Percentiles rank a stretch among this genome's conserved stretches.
Conservation (phyloP, 2,113 vertebrate genomes). For the Charina bottae region DNA sequence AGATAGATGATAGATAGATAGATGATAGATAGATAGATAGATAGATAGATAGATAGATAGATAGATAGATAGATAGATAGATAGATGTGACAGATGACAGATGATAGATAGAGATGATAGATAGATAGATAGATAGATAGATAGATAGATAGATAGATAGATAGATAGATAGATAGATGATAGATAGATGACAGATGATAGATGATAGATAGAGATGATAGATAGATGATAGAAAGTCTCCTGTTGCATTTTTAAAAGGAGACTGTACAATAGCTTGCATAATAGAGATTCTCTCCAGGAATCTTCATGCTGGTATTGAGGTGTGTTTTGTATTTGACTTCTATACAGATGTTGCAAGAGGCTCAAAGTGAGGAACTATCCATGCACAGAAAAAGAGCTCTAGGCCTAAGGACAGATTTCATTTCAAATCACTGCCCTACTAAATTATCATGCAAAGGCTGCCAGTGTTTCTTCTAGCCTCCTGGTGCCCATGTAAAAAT, state of each 20-base stretch:
- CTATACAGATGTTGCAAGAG: conserved; percentile 19
- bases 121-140: not conserved
- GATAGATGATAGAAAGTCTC: not conserved
- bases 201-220: not conserved
- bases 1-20: not conserved
- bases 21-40: not conserved
- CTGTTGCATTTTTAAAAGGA: not conserved
- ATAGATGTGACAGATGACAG: too few relatives aligned
- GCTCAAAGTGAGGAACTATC: not conserved
- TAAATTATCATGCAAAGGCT: conserved; percentile 3
- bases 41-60: not conserved
- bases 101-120: not conserved
- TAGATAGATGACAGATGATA: not conserved
- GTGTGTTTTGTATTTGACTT: conserved; percentile 20
- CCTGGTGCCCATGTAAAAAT: conserved; percentile 15
- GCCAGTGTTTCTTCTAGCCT: not conserved
- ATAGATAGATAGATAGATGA: not conserved
- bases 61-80: not conserved
- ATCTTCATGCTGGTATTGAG: conserved; percentile 4
- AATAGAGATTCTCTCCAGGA: not conserved
- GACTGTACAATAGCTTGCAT: not conserved
- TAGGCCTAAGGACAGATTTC: not conserved
- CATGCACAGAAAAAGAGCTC: not conserved
- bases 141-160: not conserved
- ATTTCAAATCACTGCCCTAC: not conserved